A percentile compares a stretch with the other conserved stretches of the same genome.
Evolutionary conservation across 1,140 invertebrate species (phyloP).

Genomic region (Plodia interpunctella): DNA sequence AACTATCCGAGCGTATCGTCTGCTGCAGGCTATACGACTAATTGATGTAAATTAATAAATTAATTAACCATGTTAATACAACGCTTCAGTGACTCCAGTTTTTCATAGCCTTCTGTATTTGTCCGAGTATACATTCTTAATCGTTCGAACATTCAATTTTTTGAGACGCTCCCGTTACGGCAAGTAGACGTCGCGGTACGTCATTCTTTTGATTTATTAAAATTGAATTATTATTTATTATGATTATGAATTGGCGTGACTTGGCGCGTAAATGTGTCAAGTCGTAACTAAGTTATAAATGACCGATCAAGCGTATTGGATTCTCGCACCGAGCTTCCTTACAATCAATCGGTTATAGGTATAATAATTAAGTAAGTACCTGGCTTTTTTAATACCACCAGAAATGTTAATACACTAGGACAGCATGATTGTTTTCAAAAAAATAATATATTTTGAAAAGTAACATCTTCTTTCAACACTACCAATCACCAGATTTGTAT

Average conservation of each 20-base stretch:
- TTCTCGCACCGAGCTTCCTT: no score
- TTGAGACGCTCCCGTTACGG: constrained; percentile 29
- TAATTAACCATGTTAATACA: constrained; percentile 68
- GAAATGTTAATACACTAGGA: no score
- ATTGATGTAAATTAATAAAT: constrained; percentile 73
- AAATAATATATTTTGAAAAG: no score
- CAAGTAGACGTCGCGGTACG: constrained; percentile 28
- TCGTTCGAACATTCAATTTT: constrained; percentile 40
- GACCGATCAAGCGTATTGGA: no score
- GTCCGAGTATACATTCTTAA: constrained; percentile 50
- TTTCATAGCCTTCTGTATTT: constrained; percentile 45
- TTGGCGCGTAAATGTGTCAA: no score
- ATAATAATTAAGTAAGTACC: no score
- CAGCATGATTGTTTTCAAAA: no score
- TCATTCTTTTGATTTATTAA: constrained; percentile 53
- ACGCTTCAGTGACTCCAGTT: constrained; percentile 50
- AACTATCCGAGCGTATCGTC: constrained; percentile 44
- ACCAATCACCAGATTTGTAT: no score
- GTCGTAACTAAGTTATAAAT: no score
- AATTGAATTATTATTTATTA: constrained; percentile 32
- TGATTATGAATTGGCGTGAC: constrained; percentile 17
- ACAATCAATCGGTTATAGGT: no score
- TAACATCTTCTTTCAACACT: no score
- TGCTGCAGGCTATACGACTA: constrained; percentile 49
- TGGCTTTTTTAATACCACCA: no score